These are phyloP conservation scores for Andrena bucephala DNA, from an alignment of 2,888 invertebrate species.

Conservation along the genomic window DNA sequence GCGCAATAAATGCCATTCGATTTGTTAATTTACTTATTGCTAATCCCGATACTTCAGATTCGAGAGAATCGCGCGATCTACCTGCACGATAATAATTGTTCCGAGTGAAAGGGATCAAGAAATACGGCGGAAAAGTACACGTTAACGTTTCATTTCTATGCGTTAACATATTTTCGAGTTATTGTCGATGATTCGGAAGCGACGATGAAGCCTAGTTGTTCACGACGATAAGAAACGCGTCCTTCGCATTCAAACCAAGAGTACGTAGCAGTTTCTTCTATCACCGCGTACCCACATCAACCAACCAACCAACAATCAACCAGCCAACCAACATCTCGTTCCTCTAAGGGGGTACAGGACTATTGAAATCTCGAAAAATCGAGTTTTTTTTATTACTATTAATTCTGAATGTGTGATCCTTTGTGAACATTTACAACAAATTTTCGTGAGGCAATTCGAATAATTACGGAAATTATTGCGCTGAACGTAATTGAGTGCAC, in stretches of 20 bases:
- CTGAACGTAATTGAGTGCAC: too few species aligned
- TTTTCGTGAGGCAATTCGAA: too few species aligned
- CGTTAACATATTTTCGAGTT: slow-evolving; percentile 31
- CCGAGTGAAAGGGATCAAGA: not conserved
- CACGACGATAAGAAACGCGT: not conserved
- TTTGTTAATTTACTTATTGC: slow-evolving; percentile 1
- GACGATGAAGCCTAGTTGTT: not conserved
- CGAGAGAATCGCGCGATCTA: slow-evolving; percentile 9
- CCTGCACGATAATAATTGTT: not conserved
- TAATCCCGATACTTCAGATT: slow-evolving; percentile 7
- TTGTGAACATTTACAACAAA: too few species aligned
- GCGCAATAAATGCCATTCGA: not conserved
- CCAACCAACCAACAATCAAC: too few species aligned
- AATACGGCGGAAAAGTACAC: not conserved
- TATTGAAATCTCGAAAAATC: too few species aligned
- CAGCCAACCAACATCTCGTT: too few species aligned
- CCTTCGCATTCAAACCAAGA: not conserved
- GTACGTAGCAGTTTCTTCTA: too few species aligned
- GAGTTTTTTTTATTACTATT: too few species aligned
- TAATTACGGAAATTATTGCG: too few species aligned
- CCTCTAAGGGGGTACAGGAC: too few species aligned
- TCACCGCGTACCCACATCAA: too few species aligned
- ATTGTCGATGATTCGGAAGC: slow-evolving; percentile 42
- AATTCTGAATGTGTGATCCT: too few species aligned
- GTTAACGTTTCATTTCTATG: slow-evolving; percentile 1